phyloP scores from a whole-genome alignment of 1,140 invertebrate species.

The Camponotus pennsylvanicus region DNA sequence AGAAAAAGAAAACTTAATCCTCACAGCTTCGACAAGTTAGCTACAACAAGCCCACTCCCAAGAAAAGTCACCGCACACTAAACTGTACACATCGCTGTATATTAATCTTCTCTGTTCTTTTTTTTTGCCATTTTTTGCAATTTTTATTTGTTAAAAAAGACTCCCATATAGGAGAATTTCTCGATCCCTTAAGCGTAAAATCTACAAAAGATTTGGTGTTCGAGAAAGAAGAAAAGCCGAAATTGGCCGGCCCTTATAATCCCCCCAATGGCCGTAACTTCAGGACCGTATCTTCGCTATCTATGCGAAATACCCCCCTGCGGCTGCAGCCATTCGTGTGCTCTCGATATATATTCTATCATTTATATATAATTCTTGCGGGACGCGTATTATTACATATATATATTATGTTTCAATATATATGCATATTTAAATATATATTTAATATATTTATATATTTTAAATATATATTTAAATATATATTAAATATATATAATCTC shows the following conservation, averaged over 20 bases:
- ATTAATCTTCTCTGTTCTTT: constrained; percentile 52
- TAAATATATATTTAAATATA: constrained; percentile 66
- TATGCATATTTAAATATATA: constrained; percentile 59
- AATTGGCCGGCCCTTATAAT: constrained; percentile 63
- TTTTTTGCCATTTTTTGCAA: constrained; percentile 47
- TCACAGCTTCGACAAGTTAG: constrained; percentile 48
- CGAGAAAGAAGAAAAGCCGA: constrained; percentile 78
- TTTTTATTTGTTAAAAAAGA: constrained; percentile 64
- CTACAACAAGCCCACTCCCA: constrained; percentile 67
- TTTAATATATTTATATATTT: constrained; percentile 57
- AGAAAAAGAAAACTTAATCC: constrained; percentile 37
- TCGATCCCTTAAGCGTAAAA: constrained; percentile 78
- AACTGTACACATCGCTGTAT: constrained; percentile 56
- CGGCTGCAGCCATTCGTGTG: constrained; percentile 62
- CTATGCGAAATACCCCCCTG: constrained; percentile 62
- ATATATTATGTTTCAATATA: constrained; percentile 52
- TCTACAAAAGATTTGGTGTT: constrained; percentile 82
- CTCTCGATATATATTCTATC: constrained; percentile 42
- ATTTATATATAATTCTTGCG: constrained; percentile 55
- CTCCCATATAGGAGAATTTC: constrained; percentile 61
- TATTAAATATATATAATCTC: constrained; percentile 52
- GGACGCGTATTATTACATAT: constrained; percentile 47
- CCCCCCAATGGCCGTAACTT: constrained; percentile 60
- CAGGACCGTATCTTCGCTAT: constrained; percentile 53
- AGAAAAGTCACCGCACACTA: constrained; percentile 56